These are phyloP conservation scores for Aplodontia rufa DNA, from an alignment of 2,113 vertebrate species.

Conservation along the genomic window DNA sequence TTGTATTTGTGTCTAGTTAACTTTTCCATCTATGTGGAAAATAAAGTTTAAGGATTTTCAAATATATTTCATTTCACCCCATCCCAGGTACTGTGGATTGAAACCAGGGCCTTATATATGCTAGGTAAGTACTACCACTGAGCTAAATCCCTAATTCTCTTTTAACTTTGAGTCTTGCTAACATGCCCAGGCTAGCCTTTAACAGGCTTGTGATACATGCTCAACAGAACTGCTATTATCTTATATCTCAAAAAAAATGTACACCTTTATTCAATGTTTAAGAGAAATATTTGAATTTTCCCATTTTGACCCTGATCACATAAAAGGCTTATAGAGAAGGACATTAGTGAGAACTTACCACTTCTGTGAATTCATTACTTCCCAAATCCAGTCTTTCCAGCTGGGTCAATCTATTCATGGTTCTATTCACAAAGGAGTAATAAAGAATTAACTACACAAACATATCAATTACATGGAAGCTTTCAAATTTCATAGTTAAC, in stretches of 20 bases:
- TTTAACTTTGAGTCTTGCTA: background rate
- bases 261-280: background rate
- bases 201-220: background rate
- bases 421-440: conserved; percentile 86
- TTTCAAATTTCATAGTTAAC: conserved; percentile 32
- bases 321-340: conserved; percentile 41
- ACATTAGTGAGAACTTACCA: conserved; percentile 84
- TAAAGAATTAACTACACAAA: conserved; percentile 64
- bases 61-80: too few relatives aligned
- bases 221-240: background rate
- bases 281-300: conserved; percentile 43
- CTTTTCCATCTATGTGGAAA: background rate
- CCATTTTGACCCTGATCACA: conserved; percentile 65
- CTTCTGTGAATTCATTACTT: conserved; percentile 99
- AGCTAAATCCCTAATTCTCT: background rate
- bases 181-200: background rate
- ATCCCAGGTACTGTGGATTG: too few relatives aligned
- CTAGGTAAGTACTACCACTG: too few relatives aligned
- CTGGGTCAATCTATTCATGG: conserved; percentile 97
- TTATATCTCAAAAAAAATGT: background rate
- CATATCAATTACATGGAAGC: background rate
- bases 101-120: too few relatives aligned
- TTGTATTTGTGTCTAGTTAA: background rate
- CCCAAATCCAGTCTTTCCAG: conserved; percentile 98
- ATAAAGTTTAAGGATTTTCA: background rate